Evolutionary conservation across 2,888 invertebrate genomes (phyloP), one percentile per base, ranked within the genome.

Genomic region (Xestia ashworthii): DNA sequence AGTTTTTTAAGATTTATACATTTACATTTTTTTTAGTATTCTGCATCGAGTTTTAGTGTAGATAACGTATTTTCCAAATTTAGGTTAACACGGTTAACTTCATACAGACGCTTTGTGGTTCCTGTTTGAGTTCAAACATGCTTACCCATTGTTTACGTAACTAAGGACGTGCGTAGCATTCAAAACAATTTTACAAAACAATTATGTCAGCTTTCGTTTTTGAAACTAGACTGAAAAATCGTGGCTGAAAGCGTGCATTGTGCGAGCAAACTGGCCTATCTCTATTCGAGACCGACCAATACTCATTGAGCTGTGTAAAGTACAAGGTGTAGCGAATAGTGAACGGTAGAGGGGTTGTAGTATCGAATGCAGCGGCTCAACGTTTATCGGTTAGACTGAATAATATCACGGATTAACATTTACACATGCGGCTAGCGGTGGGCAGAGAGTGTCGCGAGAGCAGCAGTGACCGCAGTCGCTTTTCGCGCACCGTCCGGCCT

Each of bases 401-500:
- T 91, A 91, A 90, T 93, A 94, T 93, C 92, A 92, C 91, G 93
- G 94, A 93, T 94, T 94, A 94, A 93, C 94, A 95, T 95, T 94
- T 91, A 93, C 94, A 94, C 93, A 94, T 93, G 92, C 92, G 93
- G 92, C 89, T 88, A 90, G 91, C 91, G 93, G 95, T 94, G 95
- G 94, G 93, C 94, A 93, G 93, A 93, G 92, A 93, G 90, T 91
- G 93, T 91, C 90, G 90, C 89, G 90, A 90, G 91, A 91, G 92
- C 89, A 90, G 86, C 81, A 91, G 89, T 93, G 94, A 93, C 95
- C 94, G 94, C 96, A 96, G 95, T 95, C 95, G 95, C 94, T 90
- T 90, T 90, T 92, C 93, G 95, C 95, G 92, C 95, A 93, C 94
- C 95, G 94, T 90, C 91, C 94, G 94, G 92, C 94, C 93, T 92